A percentile compares a stretch with the other conserved stretches of the same genome.
Conservation (phyloP, 1,140 invertebrate genomes). For the Matsumurasca onukii region DNA sequence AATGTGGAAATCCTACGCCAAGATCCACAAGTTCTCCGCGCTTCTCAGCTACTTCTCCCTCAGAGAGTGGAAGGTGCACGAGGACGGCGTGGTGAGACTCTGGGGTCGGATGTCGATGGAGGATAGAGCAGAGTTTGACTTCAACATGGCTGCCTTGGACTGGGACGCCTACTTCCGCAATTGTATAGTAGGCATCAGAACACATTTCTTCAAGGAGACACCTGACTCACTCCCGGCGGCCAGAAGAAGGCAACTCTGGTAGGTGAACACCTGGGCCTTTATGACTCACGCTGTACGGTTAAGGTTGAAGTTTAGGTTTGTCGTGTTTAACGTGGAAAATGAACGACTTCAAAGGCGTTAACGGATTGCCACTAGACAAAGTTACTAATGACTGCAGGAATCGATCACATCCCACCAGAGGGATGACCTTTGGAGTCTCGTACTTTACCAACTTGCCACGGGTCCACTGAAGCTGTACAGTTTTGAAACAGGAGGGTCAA, state of each 20-base stretch:
- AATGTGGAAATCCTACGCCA: neutral
- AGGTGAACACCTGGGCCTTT: no score
- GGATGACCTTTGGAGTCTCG: no score
- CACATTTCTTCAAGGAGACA: neutral
- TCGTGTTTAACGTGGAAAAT: no score
- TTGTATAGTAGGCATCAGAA: neutral
- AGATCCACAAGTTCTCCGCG: neutral
- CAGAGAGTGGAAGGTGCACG: neutral
- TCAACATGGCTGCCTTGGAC: neutral
- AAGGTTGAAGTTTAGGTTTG: neutral
- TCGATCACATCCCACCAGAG: no score
- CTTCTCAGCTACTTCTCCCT: neutral
- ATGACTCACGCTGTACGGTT: no score
- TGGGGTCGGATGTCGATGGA: neutral
- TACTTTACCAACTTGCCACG: no score
- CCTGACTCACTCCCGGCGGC: neutral
- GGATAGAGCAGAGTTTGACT: neutral
- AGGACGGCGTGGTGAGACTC: neutral
- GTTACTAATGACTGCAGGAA: no score
- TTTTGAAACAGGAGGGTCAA: no score
- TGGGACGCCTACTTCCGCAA: neutral
- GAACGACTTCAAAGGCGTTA: no score
- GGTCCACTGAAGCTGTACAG: no score
- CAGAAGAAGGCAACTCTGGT: neutral
- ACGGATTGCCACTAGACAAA: no score